Base-by-base conservation (phyloP, 1,140 invertebrate genomes). In the Conus betulinus region DNA sequence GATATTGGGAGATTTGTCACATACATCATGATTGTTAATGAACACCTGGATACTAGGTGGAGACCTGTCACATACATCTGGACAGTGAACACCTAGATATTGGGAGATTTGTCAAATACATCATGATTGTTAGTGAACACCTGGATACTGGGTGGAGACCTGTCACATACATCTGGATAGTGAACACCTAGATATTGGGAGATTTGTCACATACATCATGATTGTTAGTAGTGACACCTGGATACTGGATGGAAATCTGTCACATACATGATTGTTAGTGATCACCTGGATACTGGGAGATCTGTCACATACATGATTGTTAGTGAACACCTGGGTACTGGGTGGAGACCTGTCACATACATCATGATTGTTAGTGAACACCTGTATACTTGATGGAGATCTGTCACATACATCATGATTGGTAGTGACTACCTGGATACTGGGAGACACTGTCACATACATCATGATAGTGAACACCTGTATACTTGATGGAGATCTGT, bases 241-340 rank as follows among this genome's bases (percentile, higher is more conserved):
- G n/a, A n/a, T n/a, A n/a, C n/a, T n/a, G n/a, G n/a, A n/a, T n/a
- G n/a, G n/a, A n/a, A n/a, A n/a, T n/a, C n/a, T n/a, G n/a, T n/a
- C n/a, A n/a, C n/a, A n/a, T n/a, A n/a, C n/a, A n/a, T n/a, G n/a
- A n/a, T n/a, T n/a, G n/a, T n/a, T n/a, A n/a, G n/a, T n/a, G n/a
- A n/a, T n/a, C n/a, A n/a, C n/a, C n/a, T n/a, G n/a, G n/a, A n/a
- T n/a, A n/a, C n/a, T n/a, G n/a, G n/a, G n/a, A n/a, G n/a, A n/a
- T n/a, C n/a, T n/a, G n/a, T 52, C 13, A 15, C 27, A 25, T 87
- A n/a, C 85, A 57, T 87, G 85, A 53, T 71, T 71, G 74, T 87
- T 71, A 71, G 3, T 23, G 20, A 7, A 13, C 67, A 71, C 67
- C 15, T 71, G 67, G 67, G 10, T 71, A 23, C 67, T 71, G 67